Evolutionary conservation across 1,140 invertebrate species (phyloP).

Genomic region (Drosophila neocordata): DNA sequence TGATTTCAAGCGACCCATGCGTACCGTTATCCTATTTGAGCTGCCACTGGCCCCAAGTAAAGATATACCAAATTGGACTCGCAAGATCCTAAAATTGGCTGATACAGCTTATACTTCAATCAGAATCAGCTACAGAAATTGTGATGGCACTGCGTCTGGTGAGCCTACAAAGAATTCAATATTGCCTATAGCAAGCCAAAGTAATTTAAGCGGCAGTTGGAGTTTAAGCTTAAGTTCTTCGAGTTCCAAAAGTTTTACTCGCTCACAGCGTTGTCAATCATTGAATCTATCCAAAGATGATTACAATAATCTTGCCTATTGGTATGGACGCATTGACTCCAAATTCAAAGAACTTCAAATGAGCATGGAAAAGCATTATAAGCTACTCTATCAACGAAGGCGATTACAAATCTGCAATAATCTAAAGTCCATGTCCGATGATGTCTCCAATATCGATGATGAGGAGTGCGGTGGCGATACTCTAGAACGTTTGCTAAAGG

Average conservation of each 20-base stretch:
- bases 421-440: slow-evolving; percentile 27
- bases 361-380: slow-evolving; percentile 51
- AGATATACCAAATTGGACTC: slow-evolving; percentile 22
- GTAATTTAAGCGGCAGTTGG: neutral
- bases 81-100: slow-evolving; percentile 56
- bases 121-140: neutral
- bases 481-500: neutral
- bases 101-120: slow-evolving; percentile 38
- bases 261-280: neutral
- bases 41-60: slow-evolving; percentile 50
- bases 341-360: slow-evolving; percentile 46
- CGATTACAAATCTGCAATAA: slow-evolving; percentile 36
- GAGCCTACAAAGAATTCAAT: neutral
- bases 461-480: slow-evolving; percentile 49
- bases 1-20: slow-evolving; percentile 24
- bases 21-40: slow-evolving; percentile 57
- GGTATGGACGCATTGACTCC: slow-evolving; percentile 63
- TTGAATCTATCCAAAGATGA: slow-evolving; percentile 39
- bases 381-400: slow-evolving; percentile 42
- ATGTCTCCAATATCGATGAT: neutral
- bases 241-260: neutral
- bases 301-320: slow-evolving; percentile 44
- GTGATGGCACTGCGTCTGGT: neutral
- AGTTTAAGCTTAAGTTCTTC: neutral
- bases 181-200: neutral